Conservation (phyloP, 2,888 invertebrate species). For the Sminthurinus aureus region DNA sequence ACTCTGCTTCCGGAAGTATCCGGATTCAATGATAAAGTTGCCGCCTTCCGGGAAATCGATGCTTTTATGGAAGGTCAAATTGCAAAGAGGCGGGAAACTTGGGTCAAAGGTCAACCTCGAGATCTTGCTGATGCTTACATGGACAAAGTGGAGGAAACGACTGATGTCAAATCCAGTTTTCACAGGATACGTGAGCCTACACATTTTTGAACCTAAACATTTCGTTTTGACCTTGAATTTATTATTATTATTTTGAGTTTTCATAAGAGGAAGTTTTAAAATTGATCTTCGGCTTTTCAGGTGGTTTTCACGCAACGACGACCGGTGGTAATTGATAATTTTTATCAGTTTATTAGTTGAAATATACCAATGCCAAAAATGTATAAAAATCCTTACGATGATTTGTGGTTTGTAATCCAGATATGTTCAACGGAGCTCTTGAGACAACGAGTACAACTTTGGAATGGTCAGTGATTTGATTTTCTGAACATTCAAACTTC, state of each 20-base stretch:
- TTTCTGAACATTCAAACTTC: no score
- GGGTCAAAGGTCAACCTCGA: not conserved
- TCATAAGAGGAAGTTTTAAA: no score
- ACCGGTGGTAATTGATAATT: not conserved
- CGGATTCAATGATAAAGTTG: not conserved
- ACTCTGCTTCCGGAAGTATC: not conserved
- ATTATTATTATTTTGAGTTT: not conserved
- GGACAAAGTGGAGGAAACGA: not conserved
- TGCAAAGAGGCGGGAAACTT: not conserved
- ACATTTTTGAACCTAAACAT: not conserved
- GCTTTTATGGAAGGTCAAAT: not conserved
- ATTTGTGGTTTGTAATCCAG: no score
- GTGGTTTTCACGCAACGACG: not conserved
- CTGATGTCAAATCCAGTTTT: not conserved
- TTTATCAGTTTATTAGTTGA: no score
- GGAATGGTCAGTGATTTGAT: not conserved
- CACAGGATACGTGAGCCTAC: not conserved
- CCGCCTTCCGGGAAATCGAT: conserved; percentile 2
- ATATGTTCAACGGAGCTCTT: not conserved
- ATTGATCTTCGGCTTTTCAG: not conserved
- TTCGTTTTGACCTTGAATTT: not conserved
- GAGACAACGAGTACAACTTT: not conserved
- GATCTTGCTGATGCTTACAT: not conserved
- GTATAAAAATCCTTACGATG: no score
- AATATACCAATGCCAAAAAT: no score